Evolutionary conservation across 2,113 vertebrate genomes (phyloP).

Genomic region (Danionella cerebrum): DNA sequence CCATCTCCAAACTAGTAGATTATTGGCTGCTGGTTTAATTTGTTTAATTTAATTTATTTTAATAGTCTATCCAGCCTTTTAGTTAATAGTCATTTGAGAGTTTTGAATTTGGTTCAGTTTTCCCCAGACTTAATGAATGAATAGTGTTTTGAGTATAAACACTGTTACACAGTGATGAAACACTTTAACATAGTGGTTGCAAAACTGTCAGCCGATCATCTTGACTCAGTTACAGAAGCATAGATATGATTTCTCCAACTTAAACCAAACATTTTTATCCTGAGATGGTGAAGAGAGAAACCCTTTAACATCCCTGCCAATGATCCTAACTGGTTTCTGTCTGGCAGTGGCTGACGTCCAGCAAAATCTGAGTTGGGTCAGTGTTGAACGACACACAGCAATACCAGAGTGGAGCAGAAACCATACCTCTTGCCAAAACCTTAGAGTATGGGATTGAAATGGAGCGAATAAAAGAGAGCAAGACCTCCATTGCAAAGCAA

Average conservation of each 20-base stretch:
- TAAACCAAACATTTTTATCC: conserved; percentile 10
- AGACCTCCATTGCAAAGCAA: conserved; percentile 47
- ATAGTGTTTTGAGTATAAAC: too few relatives aligned
- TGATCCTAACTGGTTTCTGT: conserved; percentile 37
- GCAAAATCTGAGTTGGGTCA: conserved; percentile 36
- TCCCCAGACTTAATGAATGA: too few relatives aligned
- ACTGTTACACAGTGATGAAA: neutral
- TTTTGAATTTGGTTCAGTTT: too few relatives aligned
- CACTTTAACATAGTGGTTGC: neutral
- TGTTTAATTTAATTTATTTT: too few relatives aligned
- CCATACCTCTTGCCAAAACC: conserved; percentile 9
- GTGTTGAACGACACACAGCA: conserved; percentile 2
- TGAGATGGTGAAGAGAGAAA: neutral
- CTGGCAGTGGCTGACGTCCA: conserved; percentile 13
- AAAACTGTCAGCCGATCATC: neutral
- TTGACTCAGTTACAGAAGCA: neutral
- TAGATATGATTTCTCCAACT: neutral
- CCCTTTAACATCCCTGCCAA: neutral
- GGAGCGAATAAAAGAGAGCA: neutral
- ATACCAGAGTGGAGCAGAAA: conserved; percentile 43
- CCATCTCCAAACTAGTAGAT: too few relatives aligned
- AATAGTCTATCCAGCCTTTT: too few relatives aligned
- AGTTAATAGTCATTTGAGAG: too few relatives aligned
- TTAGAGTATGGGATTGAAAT: conserved; percentile 6
- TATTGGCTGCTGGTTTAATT: too few relatives aligned